Conservation (phyloP, 2,888 invertebrate genomes). For the Lasioglossum villosulum region DNA sequence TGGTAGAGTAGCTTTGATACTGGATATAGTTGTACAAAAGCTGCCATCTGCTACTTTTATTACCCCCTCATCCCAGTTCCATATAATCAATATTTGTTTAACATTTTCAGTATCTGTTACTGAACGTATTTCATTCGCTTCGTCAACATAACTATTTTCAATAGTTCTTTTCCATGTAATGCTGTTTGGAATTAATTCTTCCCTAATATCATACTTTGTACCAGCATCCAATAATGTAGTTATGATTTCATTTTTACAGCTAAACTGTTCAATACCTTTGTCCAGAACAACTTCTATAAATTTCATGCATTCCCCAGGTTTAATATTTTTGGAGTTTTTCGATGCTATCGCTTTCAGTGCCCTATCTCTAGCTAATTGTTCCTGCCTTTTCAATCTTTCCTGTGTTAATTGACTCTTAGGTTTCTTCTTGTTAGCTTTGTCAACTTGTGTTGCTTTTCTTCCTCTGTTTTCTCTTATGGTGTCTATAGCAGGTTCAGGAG, state of each 20-base stretch:
- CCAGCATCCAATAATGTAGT: slow-evolving; percentile 74
- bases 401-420: slow-evolving; percentile 38
- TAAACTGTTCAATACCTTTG: slow-evolving; percentile 60
- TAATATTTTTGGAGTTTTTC: slow-evolving; percentile 70
- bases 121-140: slow-evolving; percentile 71
- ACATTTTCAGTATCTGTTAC: slow-evolving; percentile 67
- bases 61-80: slow-evolving; percentile 82
- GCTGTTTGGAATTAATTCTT: slow-evolving; percentile 81
- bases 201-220: slow-evolving; percentile 75
- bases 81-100: slow-evolving; percentile 82
- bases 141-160: slow-evolving; percentile 73
- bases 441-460: slow-evolving; percentile 15
- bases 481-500: slow-evolving; percentile 14
- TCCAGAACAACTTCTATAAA: slow-evolving; percentile 77
- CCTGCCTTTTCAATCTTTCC: slow-evolving; percentile 50
- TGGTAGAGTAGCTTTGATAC: slow-evolving; percentile 73
- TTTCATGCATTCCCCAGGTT: slow-evolving; percentile 78
- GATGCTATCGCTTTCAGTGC: slow-evolving; percentile 68
- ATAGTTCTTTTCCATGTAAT: slow-evolving; percentile 84
- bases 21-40: slow-evolving; percentile 78
- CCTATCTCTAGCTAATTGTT: slow-evolving; percentile 68
- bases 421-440: slow-evolving; percentile 38
- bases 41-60: slow-evolving; percentile 78
- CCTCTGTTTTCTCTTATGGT: neutral
- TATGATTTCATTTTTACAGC: slow-evolving; percentile 73